These are phyloP conservation scores for Eclectus roratus DNA, from an alignment of 2,113 vertebrate species.

Conservation along the genomic window DNA sequence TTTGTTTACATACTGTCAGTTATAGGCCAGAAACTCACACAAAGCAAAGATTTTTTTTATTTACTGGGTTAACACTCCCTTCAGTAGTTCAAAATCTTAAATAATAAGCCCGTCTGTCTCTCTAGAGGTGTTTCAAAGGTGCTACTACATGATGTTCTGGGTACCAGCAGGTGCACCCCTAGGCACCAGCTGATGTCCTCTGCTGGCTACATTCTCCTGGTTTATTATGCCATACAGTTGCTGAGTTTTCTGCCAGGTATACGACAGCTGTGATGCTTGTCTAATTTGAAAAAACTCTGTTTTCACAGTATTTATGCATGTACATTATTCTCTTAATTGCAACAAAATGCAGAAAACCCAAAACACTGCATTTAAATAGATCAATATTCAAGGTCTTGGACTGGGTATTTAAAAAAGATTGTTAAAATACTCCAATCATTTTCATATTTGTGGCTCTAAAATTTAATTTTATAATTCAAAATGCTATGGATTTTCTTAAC, in stretches of 20 bases:
- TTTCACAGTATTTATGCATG: not conserved
- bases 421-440: not conserved
- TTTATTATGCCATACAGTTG: not conserved
- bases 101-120: not conserved
- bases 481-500: conserved; percentile 34
- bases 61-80: not conserved
- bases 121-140: not conserved
- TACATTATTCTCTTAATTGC: not conserved
- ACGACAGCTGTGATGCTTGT: not conserved
- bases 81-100: not conserved
- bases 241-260: not conserved
- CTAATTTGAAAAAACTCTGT: not conserved
- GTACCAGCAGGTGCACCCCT: not conserved
- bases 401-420: not conserved
- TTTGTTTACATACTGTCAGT: not conserved
- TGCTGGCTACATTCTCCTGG: not conserved
- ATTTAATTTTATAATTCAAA: conserved; percentile 35
- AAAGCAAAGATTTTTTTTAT: not conserved
- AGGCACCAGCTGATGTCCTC: not conserved
- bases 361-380: not conserved
- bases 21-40: not conserved
- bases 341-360: conserved; percentile 2
- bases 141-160: not conserved
- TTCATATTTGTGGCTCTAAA: conserved; percentile 25
- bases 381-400: not conserved